Evolutionary conservation across 2,888 invertebrate genomes (phyloP), one percentile per base, ranked within the genome.

Genomic region (Lycaena phlaeas): DNA sequence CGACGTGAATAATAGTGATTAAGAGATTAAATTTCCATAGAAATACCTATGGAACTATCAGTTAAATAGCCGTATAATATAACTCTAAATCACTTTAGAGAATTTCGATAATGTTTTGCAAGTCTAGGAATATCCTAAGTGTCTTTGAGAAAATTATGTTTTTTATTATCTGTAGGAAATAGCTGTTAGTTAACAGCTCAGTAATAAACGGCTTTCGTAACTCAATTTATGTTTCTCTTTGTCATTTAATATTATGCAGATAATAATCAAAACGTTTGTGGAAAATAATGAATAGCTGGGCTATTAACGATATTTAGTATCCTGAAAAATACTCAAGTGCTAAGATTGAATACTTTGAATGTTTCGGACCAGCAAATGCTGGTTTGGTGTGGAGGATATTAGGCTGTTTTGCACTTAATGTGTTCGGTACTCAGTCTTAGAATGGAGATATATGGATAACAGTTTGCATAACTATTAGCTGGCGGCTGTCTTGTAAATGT

Each of bases 11-110:
- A 22, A 30, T 17, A 22, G 36, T 40, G 37, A 43, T 40, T 22
- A 38, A 44, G 37, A 12, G 37, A 38, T 41, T 38, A 44, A 40
- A 38, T 34, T 22, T 9, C 37, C 11, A 27, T 7, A 9, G 9
- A 9, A 18, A 34, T 34, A 18, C 34, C 34, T 7, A 17, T 17
- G 7, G 7, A 34, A 18, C 18, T 34, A 34, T 34, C 34, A 22
- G 18, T 12, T 34, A 22, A 34, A 34, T 34, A 4, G 17, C 17
- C 11, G 11, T 11, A 17, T 10, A 17, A 17, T 17, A 34, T 18
- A 10, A 34, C 34, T 22, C 22, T 11, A 17, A 14, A 27, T 11
- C 11, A 27, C 1, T 2, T 9, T 9, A 27, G 11, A 11, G 34
- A 22, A 34, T 34, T 18, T 18, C 7, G 18, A 34, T 2, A 22